Conservation (phyloP, 2,113 vertebrate genomes). For the Podilymbus podiceps region DNA sequence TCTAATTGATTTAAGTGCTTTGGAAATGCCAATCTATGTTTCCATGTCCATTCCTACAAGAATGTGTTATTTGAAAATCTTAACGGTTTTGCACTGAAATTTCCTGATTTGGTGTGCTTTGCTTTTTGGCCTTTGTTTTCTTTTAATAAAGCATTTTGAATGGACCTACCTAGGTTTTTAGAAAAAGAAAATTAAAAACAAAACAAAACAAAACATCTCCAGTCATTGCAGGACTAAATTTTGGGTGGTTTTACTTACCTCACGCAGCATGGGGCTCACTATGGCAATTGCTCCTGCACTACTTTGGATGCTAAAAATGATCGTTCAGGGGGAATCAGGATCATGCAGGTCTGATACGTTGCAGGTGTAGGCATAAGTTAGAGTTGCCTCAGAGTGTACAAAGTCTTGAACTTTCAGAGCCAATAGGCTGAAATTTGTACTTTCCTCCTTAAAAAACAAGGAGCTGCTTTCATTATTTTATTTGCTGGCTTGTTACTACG, state of each 20-base stretch:
- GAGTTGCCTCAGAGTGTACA: background rate
- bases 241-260: background rate
- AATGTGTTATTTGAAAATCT: background rate
- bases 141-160: background rate
- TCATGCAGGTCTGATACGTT: background rate
- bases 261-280: background rate
- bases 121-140: background rate
- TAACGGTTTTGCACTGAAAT: background rate
- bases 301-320: background rate
- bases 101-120: background rate
- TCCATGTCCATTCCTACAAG: background rate
- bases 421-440: slow-evolving; percentile 55
- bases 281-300: background rate
- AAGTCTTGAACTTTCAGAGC: slow-evolving; percentile 41
- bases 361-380: background rate
- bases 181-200: too few species aligned
- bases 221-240: background rate
- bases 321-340: background rate
- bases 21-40: background rate
- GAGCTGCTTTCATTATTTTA: slow-evolving; percentile 73
- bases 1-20: background rate
- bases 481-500: slow-evolving; percentile 73
- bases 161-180: background rate
- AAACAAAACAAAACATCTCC: background rate
- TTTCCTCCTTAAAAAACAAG: slow-evolving; percentile 67